Evolutionary conservation across 2,888 invertebrate genomes (phyloP), one percentile per base, ranked within the genome.

Genomic region (Petrolisthes manimaculis): DNA sequence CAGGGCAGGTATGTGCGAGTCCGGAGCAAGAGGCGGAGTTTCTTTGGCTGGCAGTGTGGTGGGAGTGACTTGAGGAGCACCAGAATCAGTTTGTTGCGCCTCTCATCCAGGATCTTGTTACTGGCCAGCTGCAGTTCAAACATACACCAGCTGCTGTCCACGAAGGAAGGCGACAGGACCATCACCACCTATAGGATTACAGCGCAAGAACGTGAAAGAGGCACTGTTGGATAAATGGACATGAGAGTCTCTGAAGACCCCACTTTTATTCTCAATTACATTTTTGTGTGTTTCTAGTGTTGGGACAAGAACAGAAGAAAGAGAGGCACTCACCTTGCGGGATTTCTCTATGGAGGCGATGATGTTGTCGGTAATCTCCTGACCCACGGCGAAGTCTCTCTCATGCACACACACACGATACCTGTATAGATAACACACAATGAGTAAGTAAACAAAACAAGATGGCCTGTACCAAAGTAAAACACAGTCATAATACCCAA

Each of bases 1-100:
- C 96, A 96, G 14, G 95, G 94, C 21, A 96, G 94, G 92, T 96
- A 96, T 0, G 95, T 95, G 91, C 95, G 95, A 0, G 95, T 95
- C 77, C 95, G 93, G 95, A 96, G 95, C 54, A 96, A 92, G 91
- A 95, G 95, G 89, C 95, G 95, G 0, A 96, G 92, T 0, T 95
- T 95, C 91, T 86, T 86, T n/a, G 90, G 82, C 79, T 89, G 90
- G 18, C 79, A n/a, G 21, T 87, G 81, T 5, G 37, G 5, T 8
- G 89, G 87, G 18, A 90, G 77, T n/a, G 37, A 54, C 78, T 88
- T 84, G 88, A 93, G 91, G 84, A 93, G 91, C 5, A 94, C 91
- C 53, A 93, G 92, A 51, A 94, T 92, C 24, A 93, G 91, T 88
- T 92, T 92, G 54, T 91, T 90, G 79, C 91, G 91, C 82, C 92